phyloP scores from a whole-genome alignment of 30 jellyfish, hydroid and myxozoan species.

The Turritopsis dohrnii region DNA sequence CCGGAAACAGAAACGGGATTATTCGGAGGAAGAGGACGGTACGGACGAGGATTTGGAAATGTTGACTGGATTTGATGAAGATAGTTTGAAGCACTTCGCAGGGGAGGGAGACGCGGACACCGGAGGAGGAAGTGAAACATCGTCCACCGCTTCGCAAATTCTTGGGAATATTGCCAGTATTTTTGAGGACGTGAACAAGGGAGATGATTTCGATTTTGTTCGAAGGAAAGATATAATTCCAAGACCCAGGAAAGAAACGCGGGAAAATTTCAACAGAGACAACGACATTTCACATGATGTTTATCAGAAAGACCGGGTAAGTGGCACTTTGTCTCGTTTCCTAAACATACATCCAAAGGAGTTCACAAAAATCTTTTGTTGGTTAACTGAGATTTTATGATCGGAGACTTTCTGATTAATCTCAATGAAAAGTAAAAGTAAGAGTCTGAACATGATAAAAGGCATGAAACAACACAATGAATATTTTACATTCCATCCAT shows the following conservation, averaged over 20 bases:
- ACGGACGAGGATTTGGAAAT: slow-evolving; percentile 2
- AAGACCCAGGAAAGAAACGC: neutral
- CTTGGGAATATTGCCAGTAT: slow-evolving; percentile 28
- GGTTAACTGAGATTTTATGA: neutral
- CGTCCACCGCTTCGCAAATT: slow-evolving; percentile 27
- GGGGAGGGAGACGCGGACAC: slow-evolving; percentile 20
- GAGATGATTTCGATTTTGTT: neutral
- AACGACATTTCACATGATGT: neutral
- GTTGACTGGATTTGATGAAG: slow-evolving; percentile 10
- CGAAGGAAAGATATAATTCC: slow-evolving; percentile 18
- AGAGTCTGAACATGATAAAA: neutral
- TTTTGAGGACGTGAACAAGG: slow-evolving; percentile 19
- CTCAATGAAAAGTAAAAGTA: neutral
- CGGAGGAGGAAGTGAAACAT: neutral
- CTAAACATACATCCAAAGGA: no score
- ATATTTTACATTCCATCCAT: neutral
- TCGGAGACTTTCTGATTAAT: neutral
- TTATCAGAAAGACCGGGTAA: neutral
- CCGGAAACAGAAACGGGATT: slow-evolving; percentile 22
- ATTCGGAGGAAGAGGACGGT: neutral
- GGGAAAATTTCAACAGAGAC: neutral
- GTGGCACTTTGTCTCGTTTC: neutral
- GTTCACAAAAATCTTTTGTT: neutral
- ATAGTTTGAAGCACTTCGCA: slow-evolving; percentile 12
- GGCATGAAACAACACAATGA: neutral